These are phyloP conservation scores for Pycnonotus jocosus DNA, from an alignment of 2,113 vertebrate species.

Conservation along the genomic window DNA sequence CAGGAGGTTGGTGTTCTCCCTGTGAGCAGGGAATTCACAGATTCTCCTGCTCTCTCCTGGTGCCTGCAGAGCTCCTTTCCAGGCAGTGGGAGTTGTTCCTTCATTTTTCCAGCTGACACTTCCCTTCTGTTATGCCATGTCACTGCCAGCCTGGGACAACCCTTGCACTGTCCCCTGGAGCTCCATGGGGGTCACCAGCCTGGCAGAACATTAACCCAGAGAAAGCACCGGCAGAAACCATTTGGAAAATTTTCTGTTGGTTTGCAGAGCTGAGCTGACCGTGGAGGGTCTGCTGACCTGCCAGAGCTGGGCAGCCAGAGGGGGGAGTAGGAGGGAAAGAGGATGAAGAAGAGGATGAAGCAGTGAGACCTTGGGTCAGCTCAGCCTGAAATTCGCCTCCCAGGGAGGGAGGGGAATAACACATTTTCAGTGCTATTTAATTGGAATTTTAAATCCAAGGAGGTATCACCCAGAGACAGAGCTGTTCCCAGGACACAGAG, in stretches of 20 bases:
- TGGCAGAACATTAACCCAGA: background rate
- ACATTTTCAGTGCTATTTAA: background rate
- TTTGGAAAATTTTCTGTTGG: background rate
- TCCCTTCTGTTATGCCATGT: background rate
- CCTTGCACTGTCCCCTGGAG: background rate
- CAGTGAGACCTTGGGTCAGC: background rate
- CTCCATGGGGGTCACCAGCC: background rate
- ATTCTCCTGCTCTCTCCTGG: background rate
- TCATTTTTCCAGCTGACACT: background rate
- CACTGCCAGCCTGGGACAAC: background rate
- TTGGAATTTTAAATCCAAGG: background rate
- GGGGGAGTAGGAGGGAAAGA: background rate
- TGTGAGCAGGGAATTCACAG: background rate
- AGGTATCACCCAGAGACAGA: too few species aligned
- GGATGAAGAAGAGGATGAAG: background rate
- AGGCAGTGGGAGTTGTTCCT: background rate
- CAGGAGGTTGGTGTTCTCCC: background rate
- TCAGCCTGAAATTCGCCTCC: background rate
- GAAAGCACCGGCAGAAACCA: background rate
- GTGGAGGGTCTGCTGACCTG: accelerated
- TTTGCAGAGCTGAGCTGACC: background rate
- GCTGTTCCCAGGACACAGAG: background rate
- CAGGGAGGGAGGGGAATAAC: too few species aligned
- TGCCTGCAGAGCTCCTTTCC: background rate
- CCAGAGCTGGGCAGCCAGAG: background rate